A percentile compares a stretch with the other conserved stretches of the same genome.
These are phyloP conservation scores for Craseonycteris thonglongyai DNA, from an alignment of 2,113 vertebrate genomes.

Conservation along the genomic window DNA sequence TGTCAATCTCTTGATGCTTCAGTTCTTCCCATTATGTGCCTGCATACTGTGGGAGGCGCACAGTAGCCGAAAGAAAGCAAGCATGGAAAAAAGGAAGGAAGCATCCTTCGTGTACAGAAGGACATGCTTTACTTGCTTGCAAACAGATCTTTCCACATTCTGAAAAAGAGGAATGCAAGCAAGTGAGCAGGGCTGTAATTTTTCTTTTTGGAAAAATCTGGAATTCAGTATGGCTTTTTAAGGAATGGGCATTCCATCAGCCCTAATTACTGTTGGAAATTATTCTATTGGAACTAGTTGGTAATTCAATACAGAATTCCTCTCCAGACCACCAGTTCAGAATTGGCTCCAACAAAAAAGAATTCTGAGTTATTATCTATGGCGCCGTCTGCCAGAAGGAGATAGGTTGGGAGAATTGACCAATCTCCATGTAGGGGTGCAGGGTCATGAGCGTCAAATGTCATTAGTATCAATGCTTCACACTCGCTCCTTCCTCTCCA, in stretches of 20 bases:
- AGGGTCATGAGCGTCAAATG: not conserved
- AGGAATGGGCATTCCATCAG: constrained; percentile 17
- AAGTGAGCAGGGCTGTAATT: not conserved
- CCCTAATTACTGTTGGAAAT: constrained; percentile 47
- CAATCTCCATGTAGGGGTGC: not conserved
- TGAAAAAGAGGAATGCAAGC: not conserved
- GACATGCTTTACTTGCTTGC: not conserved
- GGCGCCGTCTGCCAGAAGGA: constrained; percentile 1
- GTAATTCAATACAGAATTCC: constrained; percentile 61
- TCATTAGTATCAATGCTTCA: not conserved
- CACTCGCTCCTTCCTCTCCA: not conserved
- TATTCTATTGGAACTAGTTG: constrained; percentile 39
- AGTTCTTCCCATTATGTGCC: not conserved
- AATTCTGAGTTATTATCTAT: constrained; percentile 55
- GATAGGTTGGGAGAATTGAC: not conserved
- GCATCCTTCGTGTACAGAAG: not conserved
- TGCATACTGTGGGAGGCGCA: not conserved
- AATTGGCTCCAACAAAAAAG: constrained; percentile 52
- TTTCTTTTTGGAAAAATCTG: constrained; percentile 41
- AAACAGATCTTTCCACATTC: not conserved
- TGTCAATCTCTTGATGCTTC: not conserved
- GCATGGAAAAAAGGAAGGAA: not conserved
- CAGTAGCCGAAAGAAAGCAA: not conserved
- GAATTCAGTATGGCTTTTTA: constrained; percentile 10
- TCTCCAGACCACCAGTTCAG: constrained; percentile 63